Base-by-base conservation (phyloP, 2,113 vertebrate genomes). In the Burhinus bistriatus region DNA sequence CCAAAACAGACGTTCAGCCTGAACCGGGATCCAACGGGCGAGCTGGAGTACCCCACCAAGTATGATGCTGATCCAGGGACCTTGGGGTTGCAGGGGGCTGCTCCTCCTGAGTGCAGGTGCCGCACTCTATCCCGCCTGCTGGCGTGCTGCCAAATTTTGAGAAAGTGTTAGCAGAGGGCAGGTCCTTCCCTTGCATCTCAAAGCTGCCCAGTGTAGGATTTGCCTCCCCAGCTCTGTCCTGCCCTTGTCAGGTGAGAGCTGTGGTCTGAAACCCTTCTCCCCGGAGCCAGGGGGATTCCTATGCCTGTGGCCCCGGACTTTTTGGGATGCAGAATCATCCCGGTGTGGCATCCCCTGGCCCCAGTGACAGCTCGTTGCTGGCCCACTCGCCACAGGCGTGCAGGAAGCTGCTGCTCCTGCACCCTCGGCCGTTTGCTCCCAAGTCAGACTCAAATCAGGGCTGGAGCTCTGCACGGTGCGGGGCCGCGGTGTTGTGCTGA, bases 31-130 rank as follows among this genome's bases (percentile, higher is more conserved):
- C 97, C 98, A 1, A 32, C 25, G 2, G 99, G 99, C 71, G 98
- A 99, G 94, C 98, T 99, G 95, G 99, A 99, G 88, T 99, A 99
- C 87, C 99, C 99, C 45, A 99, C 99, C 72, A 99, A 99, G 99
- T 99, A 98, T 0, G 98, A 49, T 5, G 7, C 23, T 13, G 38
- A 4, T 9, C n/a, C 8, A 5, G 0, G 1, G 1, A 14, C 5
- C 34, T 5, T 8, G 45, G 78, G 15, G 0, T 1, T 3, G 16
- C 0, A 0, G 59, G 51, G 78, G 32, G 34, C 68, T 45, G 65
- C 64, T 54, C 4, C 49, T 44, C 21, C 27, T 5, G 3, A 16
- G 9, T 10, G 2, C 29, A 4, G 73, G 26, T 2, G 6, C 71
- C 29, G 20, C 1, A 0, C 16, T 54, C 49, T 11, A 3, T 7